A percentile compares a stretch with the other conserved stretches of the same genome.
Conservation (phyloP, 1,140 invertebrate genomes). For the Triops cancriformis region DNA sequence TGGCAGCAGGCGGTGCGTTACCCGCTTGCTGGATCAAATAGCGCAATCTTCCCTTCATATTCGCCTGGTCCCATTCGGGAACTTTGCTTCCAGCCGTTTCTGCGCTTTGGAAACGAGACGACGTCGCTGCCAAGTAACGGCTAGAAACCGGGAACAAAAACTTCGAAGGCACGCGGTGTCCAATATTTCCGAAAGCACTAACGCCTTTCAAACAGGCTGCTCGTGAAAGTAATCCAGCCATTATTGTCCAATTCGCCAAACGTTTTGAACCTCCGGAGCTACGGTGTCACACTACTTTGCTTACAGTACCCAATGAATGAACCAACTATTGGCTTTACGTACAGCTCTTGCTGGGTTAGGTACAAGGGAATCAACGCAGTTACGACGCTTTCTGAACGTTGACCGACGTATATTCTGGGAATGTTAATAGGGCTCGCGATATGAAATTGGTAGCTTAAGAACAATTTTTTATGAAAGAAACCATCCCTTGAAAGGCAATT, state of each 20-base stretch:
- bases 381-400: neutral
- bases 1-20: neutral
- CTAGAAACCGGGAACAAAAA: neutral
- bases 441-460: no score
- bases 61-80: neutral
- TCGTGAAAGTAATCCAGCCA: neutral
- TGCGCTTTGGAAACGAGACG: neutral
- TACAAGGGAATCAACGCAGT: neutral
- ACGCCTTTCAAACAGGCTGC: neutral
- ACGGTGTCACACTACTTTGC: neutral
- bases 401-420: neutral
- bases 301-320: no score
- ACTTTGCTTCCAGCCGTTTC: neutral
- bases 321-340: no score
- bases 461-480: no score
- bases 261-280: neutral
- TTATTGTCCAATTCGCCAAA: neutral
- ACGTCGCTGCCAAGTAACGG: neutral
- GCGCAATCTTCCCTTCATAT: neutral
- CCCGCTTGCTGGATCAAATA: neutral
- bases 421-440: neutral
- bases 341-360: no score
- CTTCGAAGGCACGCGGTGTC: neutral
- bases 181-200: neutral
- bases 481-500: no score